Evolutionary conservation across 2,113 vertebrate species (phyloP).

Genomic region (Forbesichthys agassizii): DNA sequence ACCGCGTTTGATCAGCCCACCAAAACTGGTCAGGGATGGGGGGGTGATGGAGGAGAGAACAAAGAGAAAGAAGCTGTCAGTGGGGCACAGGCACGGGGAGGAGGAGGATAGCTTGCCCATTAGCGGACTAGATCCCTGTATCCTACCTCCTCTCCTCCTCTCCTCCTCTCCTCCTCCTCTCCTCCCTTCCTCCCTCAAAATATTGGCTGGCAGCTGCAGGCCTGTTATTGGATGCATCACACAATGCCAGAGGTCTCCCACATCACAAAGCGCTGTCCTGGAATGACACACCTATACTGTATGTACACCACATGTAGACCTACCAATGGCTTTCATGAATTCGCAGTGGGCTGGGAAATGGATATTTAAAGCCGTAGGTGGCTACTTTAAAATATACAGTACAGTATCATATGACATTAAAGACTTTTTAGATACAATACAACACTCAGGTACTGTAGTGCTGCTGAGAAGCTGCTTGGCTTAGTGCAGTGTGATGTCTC

Average conservation of each 20-base stretch:
- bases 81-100: conserved; percentile 71
- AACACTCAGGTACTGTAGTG: conserved; percentile 34
- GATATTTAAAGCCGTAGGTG: too few relatives aligned
- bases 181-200: conserved; percentile 63
- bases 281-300: background rate
- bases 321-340: background rate
- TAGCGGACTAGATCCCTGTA: conserved; percentile 76
- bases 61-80: conserved; percentile 89
- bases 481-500: conserved; percentile 22
- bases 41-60: conserved; percentile 79
- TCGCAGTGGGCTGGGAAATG: too few relatives aligned
- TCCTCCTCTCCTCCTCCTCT: conserved; percentile 71
- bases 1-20: conserved; percentile 90
- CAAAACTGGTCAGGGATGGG: conserved; percentile 90
- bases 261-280: background rate
- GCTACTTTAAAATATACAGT: too few relatives aligned
- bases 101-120: conserved; percentile 86
- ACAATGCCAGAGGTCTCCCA: background rate
- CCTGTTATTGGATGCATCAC: background rate
- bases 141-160: conserved; percentile 65
- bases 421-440: too few relatives aligned
- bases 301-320: background rate
- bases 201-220: background rate
- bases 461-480: conserved; percentile 40
- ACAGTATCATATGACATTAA: too few relatives aligned